Evolutionary conservation across 2,797 vertebrate genomes (phyloP).

Genomic region (Tinamus major): DNA sequence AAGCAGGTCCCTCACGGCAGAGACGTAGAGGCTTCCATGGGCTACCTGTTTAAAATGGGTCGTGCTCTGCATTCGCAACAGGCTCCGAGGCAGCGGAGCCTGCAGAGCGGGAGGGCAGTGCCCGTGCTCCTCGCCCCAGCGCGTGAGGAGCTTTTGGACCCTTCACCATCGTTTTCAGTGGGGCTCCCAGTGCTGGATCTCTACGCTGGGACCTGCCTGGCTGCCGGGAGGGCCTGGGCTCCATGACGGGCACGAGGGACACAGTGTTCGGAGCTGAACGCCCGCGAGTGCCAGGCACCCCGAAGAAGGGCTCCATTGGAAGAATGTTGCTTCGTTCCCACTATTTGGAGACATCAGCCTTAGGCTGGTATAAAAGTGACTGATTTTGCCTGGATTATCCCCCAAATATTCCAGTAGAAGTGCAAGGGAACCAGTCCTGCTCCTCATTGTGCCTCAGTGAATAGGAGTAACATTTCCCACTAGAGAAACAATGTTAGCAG

Average conservation of each 20-base stretch:
- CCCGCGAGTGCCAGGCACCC: neutral
- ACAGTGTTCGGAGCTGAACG: neutral
- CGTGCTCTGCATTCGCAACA: conserved; percentile 61
- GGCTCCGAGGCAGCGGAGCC: conserved; percentile 18
- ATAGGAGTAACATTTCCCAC: conserved; percentile 28
- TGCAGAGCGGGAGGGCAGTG: conserved; percentile 26
- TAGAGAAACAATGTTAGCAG: neutral
- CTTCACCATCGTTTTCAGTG: neutral
- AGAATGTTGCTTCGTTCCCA: neutral
- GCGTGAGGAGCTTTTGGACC: neutral
- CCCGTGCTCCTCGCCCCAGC: no score
- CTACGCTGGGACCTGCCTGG: neutral
- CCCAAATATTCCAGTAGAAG: neutral
- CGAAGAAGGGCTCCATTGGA: neutral
- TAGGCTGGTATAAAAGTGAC: neutral
- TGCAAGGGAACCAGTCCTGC: neutral
- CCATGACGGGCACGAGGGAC: neutral
- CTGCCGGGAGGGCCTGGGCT: neutral
- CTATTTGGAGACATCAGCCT: neutral
- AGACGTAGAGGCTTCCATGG: conserved; percentile 61
- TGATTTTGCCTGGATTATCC: neutral
- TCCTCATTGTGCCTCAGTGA: neutral
- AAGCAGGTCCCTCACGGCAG: conserved; percentile 70
- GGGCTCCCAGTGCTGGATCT: neutral
- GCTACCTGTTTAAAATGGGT: conserved; percentile 70